Percentiles rank a stretch among this genome's conserved stretches.
Evolutionary conservation across 2,797 vertebrate genomes (phyloP).

Genomic region (Etheostoma nigrum): DNA sequence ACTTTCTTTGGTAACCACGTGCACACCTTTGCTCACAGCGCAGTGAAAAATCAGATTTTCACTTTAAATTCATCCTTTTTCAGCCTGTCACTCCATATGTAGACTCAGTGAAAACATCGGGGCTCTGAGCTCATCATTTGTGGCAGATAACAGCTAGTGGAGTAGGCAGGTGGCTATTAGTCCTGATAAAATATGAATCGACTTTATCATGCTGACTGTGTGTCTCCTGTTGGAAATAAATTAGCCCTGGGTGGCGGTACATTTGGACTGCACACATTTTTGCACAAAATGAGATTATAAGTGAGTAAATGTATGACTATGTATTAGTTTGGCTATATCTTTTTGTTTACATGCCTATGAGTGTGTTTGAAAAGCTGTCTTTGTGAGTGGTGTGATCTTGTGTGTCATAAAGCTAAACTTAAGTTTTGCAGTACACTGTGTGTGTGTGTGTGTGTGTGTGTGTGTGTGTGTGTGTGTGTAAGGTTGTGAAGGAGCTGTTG

Average conservation of each 20-base stretch:
- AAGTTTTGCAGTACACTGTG: constrained; percentile 5
- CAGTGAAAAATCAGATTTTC: constrained; percentile 30
- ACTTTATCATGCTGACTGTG: constrained; percentile 68
- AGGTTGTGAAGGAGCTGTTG: constrained; percentile 52
- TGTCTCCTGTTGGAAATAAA: constrained; percentile 71
- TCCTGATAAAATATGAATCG: constrained; percentile 81
- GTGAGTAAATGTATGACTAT: constrained; percentile 13
- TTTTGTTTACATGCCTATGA: constrained; percentile 18
- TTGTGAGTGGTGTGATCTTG: constrained; percentile 18
- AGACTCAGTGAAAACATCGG: constrained; percentile 64
- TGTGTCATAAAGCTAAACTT: constrained; percentile 38
- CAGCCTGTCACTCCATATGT: constrained; percentile 54
- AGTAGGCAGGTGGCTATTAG: constrained; percentile 79
- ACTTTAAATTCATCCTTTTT: constrained; percentile 56
- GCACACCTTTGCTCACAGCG: constrained; percentile 2
- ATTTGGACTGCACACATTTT: constrained; percentile 52
- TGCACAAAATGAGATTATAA: constrained; percentile 50
- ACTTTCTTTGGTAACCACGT: not conserved
- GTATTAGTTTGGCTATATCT: constrained; percentile 15
- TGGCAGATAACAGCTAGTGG: constrained; percentile 70
- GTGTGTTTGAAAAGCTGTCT: constrained; percentile 11
- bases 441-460: constrained; percentile 4
- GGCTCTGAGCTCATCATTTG: constrained; percentile 66
- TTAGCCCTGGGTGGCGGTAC: constrained; percentile 47
- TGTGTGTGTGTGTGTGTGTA: constrained; percentile 12